Evolutionary conservation across 2,113 vertebrate species (phyloP).

Genomic region (Amphiprion percula): DNA sequence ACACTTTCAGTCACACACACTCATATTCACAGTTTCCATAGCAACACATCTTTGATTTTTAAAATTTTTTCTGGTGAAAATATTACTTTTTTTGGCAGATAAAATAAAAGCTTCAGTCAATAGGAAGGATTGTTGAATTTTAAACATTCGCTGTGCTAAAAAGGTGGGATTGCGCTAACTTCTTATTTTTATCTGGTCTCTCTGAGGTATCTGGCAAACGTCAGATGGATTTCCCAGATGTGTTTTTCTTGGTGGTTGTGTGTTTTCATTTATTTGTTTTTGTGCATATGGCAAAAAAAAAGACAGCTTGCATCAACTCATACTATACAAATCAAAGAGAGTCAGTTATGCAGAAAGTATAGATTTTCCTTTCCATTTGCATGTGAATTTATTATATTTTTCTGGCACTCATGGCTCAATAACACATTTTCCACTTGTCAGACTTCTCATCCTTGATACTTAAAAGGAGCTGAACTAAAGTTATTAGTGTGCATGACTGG

Average conservation of each 20-base stretch:
- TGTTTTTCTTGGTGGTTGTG: not conserved
- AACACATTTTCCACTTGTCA: not conserved
- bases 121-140: slow-evolving; percentile 14
- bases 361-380: not conserved
- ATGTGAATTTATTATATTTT: not conserved
- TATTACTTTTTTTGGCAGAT: slow-evolving; percentile 59
- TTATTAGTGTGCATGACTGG: not conserved
- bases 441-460: no score
- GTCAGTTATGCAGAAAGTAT: not conserved
- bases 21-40: slow-evolving; percentile 90
- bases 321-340: not conserved
- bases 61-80: slow-evolving; percentile 81
- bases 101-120: slow-evolving; percentile 39
- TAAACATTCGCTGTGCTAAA: slow-evolving; percentile 1
- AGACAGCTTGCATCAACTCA: not conserved
- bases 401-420: not conserved
- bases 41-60: slow-evolving; percentile 88
- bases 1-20: slow-evolving; percentile 78
- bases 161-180: no score
- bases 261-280: not conserved
- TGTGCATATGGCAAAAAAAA: not conserved
- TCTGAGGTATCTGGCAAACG: slow-evolving; percentile 1
- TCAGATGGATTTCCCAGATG: slow-evolving; percentile 13
- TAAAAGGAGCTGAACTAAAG: not conserved
- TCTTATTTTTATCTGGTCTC: not conserved